Conservation (phyloP, 2,888 invertebrate genomes). For the Lathronympha strigana region DNA sequence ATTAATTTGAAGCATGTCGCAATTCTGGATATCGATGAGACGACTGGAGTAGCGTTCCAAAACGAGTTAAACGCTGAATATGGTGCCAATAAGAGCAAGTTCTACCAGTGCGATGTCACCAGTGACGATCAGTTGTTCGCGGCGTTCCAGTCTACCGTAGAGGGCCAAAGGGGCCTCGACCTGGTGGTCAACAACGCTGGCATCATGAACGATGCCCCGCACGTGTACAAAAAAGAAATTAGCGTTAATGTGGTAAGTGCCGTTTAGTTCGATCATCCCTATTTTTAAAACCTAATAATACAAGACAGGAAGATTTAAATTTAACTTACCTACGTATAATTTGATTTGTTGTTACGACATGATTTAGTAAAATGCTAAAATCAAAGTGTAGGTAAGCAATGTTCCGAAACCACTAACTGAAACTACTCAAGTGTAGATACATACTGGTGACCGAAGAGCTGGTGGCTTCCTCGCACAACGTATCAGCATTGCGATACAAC, state of each 20-base stretch:
- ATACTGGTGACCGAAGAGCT: no score
- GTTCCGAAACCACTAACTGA: no score
- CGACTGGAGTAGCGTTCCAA: constrained; percentile 49
- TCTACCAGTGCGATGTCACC: constrained; percentile 59
- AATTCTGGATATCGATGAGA: constrained; percentile 55
- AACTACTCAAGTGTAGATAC: no score
- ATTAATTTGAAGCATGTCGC: constrained; percentile 53
- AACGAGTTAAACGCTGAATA: constrained; percentile 52
- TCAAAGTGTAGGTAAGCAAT: no score
- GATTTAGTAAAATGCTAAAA: no score
- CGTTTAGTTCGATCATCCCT: no score
- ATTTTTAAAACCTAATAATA: no score
- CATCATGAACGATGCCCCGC: constrained; percentile 52
- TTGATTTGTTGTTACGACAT: no score
- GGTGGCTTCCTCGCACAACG: no score
- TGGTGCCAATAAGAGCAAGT: constrained; percentile 51
- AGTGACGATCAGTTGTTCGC: constrained; percentile 51
- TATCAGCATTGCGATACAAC: no score
- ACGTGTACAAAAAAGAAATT: constrained; percentile 55
- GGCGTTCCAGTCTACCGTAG: constrained; percentile 48
- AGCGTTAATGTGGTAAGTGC: constrained; percentile 60
- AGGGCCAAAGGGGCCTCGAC: constrained; percentile 52
- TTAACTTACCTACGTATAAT: no score
- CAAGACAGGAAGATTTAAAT: no score
- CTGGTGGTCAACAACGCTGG: constrained; percentile 61